phyloP scores from a whole-genome alignment of 2,797 vertebrate species.

The Spondyliosoma cantharus region DNA sequence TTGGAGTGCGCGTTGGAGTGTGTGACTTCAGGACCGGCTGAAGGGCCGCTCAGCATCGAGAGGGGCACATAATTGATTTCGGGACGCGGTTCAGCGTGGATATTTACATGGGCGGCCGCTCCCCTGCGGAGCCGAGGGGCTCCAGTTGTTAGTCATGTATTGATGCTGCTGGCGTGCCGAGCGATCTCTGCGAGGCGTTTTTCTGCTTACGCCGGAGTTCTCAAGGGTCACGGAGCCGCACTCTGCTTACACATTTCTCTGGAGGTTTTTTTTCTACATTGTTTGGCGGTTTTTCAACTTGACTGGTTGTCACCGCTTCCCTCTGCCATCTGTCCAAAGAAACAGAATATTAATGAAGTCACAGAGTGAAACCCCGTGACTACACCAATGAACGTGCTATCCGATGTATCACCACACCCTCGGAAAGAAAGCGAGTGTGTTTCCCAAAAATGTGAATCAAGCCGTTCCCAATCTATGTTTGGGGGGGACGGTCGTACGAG shows the following conservation, averaged over 20 bases:
- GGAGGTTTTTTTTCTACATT: slow-evolving; percentile 36
- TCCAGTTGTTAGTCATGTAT: slow-evolving; percentile 43
- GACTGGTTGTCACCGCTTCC: slow-evolving; percentile 30
- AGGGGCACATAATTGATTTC: slow-evolving; percentile 58
- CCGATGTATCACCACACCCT: too few species aligned
- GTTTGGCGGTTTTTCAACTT: slow-evolving; percentile 50
- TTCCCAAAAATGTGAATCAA: not conserved
- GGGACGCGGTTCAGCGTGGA: slow-evolving; percentile 12
- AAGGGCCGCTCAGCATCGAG: slow-evolving; percentile 22
- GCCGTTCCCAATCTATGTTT: not conserved
- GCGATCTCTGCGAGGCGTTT: slow-evolving; percentile 3
- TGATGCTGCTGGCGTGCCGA: slow-evolving; percentile 27
- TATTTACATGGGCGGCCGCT: slow-evolving; percentile 26
- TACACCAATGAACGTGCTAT: not conserved
- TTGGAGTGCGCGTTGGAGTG: slow-evolving; percentile 39
- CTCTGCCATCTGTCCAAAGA: slow-evolving; percentile 28
- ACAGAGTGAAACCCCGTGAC: not conserved
- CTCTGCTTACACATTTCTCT: slow-evolving; percentile 49
- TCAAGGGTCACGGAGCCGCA: slow-evolving; percentile 15
- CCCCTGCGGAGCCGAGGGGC: slow-evolving; percentile 16
- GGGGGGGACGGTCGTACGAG: not conserved
- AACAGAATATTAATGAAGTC: not conserved
- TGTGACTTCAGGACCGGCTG: slow-evolving; percentile 23
- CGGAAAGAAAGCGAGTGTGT: not conserved
- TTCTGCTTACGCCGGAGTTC: slow-evolving; percentile 45